Conservation (phyloP, 2,113 vertebrate genomes). For the Mionectes macconnelli region DNA sequence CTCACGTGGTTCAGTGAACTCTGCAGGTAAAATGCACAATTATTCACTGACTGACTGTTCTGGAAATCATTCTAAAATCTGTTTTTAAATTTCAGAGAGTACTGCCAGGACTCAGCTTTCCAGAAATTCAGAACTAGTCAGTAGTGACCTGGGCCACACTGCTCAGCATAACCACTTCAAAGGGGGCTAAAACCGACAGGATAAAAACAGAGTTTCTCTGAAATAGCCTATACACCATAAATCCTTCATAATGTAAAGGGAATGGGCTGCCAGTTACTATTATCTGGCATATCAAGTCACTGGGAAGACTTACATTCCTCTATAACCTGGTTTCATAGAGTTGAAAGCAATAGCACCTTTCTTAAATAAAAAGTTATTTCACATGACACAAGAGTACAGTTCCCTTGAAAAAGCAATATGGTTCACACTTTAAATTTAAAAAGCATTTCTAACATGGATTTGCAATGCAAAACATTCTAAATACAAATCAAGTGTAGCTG, state of each 20-base stretch:
- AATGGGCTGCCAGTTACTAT: background rate
- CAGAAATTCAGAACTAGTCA: background rate
- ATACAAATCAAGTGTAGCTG: conserved; percentile 46
- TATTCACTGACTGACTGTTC: background rate
- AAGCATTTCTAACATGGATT: conserved; percentile 35
- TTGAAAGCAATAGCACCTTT: background rate
- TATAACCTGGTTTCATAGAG: background rate
- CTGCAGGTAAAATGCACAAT: background rate
- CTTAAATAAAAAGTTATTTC: conserved; percentile 20
- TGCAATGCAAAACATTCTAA: conserved; percentile 44
- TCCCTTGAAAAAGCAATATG: conserved; percentile 36
- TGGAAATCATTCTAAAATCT: background rate
- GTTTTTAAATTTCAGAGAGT: background rate
- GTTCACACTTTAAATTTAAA: conserved; percentile 28
- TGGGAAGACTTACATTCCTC: conserved; percentile 1
- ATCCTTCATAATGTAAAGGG: background rate
- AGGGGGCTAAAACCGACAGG: background rate
- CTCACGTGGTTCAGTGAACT: accelerated
- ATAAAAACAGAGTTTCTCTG: background rate
- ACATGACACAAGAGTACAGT: background rate
- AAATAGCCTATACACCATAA: background rate
- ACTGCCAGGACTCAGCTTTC: background rate
- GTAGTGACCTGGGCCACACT: background rate
- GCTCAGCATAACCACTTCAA: background rate
- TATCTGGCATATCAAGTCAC: background rate